Conservation (phyloP, 1,140 invertebrate species). For the Episyrphus balteatus region DNA sequence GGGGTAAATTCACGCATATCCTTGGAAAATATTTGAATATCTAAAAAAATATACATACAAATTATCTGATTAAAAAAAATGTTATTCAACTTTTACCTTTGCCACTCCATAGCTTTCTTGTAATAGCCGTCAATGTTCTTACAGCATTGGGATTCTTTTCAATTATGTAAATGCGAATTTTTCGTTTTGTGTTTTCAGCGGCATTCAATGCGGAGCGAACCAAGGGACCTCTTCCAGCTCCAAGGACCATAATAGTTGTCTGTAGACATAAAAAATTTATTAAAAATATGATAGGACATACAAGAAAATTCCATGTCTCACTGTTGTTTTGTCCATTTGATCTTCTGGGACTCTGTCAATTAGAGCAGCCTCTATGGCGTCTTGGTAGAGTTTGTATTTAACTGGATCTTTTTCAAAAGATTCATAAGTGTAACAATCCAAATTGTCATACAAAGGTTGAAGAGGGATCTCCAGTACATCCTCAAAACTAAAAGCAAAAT, state of each 20-base stretch:
- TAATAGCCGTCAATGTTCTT: constrained; percentile 71
- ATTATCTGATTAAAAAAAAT: not conserved
- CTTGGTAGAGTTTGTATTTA: constrained; percentile 90
- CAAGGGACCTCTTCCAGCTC: constrained; percentile 90
- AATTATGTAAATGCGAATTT: constrained; percentile 78
- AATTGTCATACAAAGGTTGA: constrained; percentile 90
- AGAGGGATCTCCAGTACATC: constrained; percentile 82
- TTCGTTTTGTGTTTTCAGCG: constrained; percentile 39
- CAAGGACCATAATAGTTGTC: constrained; percentile 79
- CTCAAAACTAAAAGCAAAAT: constrained; percentile 65
- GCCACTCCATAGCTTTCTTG: constrained; percentile 71
- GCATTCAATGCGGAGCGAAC: constrained; percentile 77
- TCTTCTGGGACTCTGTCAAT: constrained; percentile 36
- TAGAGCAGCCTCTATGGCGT: constrained; percentile 67
- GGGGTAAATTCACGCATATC: constrained; percentile 86
- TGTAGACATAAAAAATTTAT: constrained; percentile 12
- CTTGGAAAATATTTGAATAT: constrained; percentile 61
- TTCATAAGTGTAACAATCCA: constrained; percentile 93
- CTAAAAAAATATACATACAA: constrained; percentile 8
- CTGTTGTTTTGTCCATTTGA: constrained; percentile 23
- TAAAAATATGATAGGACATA: not conserved
- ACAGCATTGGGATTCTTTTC: constrained; percentile 98
- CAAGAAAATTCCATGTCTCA: constrained; percentile 2
- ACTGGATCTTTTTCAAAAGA: constrained; percentile 97
- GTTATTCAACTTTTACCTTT: constrained; percentile 35